A percentile compares a stretch with the other conserved stretches of the same genome.
Evolutionary conservation across 1,140 invertebrate species (phyloP).

Genomic region (Zaprionus ghesquierei): DNA sequence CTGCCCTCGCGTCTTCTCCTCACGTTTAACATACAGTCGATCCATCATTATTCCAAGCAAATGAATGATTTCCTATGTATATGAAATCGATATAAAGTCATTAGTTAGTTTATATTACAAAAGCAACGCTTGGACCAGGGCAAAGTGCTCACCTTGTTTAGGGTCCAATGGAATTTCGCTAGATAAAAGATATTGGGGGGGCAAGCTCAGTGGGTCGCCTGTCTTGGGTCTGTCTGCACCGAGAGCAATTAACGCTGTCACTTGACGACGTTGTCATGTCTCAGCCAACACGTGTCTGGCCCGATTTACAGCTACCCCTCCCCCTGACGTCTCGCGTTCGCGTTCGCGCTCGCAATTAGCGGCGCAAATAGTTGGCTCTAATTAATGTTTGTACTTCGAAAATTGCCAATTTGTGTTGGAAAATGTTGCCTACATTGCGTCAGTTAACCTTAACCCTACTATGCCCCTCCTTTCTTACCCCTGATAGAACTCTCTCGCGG

Average conservation of each 20-base stretch:
- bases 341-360: conserved; percentile 35
- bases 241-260: conserved; percentile 18
- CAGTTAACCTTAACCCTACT: conserved; percentile 9
- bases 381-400: conserved; percentile 43
- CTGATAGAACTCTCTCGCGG: not conserved
- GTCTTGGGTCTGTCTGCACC: not conserved
- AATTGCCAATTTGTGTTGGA: conserved; percentile 40
- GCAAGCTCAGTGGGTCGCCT: not conserved
- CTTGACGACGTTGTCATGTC: conserved; percentile 7
- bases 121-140: not conserved
- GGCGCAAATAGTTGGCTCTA: conserved; percentile 36
- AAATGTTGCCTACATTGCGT: conserved; percentile 8
- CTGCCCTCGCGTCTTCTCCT: not conserved
- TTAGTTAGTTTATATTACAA: not conserved
- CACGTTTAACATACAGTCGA: not conserved
- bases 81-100: conserved; percentile 8
- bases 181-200: not conserved
- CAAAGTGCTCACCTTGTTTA: conserved; percentile 35
- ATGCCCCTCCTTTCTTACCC: not conserved
- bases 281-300: conserved; percentile 6
- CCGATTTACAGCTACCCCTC: not conserved
- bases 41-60: conserved; percentile 2
- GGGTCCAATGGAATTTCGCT: not conserved
- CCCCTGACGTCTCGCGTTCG: too few relatives aligned
- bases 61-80: conserved; percentile 24